Evolutionary conservation across 2,888 invertebrate species (phyloP).

Genomic region (Oegoconia quadripuncta): DNA sequence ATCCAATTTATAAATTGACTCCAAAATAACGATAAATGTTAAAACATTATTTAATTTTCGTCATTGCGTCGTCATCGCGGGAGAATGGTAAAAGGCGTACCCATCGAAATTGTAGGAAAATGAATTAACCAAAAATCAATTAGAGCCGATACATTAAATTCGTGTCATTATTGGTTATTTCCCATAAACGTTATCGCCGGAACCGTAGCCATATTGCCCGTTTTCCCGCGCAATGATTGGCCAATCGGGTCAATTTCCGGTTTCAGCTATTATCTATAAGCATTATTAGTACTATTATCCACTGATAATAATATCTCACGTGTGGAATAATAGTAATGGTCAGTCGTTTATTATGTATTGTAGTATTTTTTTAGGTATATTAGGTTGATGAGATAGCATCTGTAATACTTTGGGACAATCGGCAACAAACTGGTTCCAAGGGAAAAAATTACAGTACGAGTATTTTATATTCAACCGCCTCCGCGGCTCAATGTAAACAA

Average conservation of each 20-base stretch:
- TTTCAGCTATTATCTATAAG: conserved; percentile 7
- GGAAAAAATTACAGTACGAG: too few relatives aligned
- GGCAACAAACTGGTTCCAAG: too few relatives aligned
- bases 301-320: conserved; percentile 20
- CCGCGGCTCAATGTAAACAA: too few relatives aligned
- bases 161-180: conserved; percentile 47
- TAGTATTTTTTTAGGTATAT: too few relatives aligned
- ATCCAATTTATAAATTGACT: too few relatives aligned
- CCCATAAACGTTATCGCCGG: conserved; percentile 40
- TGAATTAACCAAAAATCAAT: conserved; percentile 30
- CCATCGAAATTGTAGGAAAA: conserved; percentile 9
- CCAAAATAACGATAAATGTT: too few relatives aligned
- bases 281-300: conserved; percentile 12
- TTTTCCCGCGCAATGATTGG: conserved; percentile 55
- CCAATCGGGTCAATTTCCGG: conserved; percentile 65
- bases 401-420: too few relatives aligned
- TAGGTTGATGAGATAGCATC: too few relatives aligned
- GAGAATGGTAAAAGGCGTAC: background rate
- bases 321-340: conserved; percentile 6
- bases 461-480: too few relatives aligned
- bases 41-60: too few relatives aligned
- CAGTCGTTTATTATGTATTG: conserved; percentile 4
- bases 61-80: too few relatives aligned
- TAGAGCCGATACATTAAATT: conserved; percentile 34
- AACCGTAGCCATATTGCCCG: conserved; percentile 62